Conservation (phyloP, 1,140 invertebrate species). For the Brachionus rotundiformis region DNA sequence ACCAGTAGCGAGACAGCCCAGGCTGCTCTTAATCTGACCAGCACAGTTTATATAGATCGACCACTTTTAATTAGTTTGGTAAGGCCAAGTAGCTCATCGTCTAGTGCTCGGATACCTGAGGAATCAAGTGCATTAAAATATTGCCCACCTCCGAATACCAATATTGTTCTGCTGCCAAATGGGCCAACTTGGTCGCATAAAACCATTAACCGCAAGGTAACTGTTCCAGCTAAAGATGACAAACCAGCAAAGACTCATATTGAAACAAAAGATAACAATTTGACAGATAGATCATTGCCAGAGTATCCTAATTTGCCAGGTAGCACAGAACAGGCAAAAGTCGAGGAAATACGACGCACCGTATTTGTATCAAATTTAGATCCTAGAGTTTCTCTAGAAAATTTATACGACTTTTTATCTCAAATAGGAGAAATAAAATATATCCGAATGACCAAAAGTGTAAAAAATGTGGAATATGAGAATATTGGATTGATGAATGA, state of each 20-base stretch:
- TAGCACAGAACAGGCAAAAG: neutral
- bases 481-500: neutral
- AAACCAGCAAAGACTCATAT: slow-evolving; percentile 6
- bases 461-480: slow-evolving; percentile 30
- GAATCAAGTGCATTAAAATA: slow-evolving; percentile 45
- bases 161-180: slow-evolving; percentile 1
- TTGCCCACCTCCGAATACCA: slow-evolving; percentile 43
- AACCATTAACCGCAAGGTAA: slow-evolving; percentile 35
- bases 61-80: slow-evolving; percentile 32
- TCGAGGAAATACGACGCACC: slow-evolving; percentile 49
- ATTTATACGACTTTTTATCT: slow-evolving; percentile 48
- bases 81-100: neutral
- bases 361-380: slow-evolving; percentile 50
- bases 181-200: slow-evolving; percentile 47
- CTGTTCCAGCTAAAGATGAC: neutral
- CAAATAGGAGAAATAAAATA: slow-evolving; percentile 52
- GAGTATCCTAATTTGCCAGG: slow-evolving; percentile 32
- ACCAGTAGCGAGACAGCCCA: slow-evolving; percentile 15
- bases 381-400: neutral
- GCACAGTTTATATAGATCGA: slow-evolving; percentile 45
- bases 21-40: slow-evolving; percentile 45
- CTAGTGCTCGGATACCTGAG: slow-evolving; percentile 39
- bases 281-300: slow-evolving; percentile 36
- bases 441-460: slow-evolving; percentile 45
- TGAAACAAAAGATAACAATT: slow-evolving; percentile 47